Evolutionary conservation across 2,888 invertebrate species (phyloP), one percentile per base, ranked within the genome.

Genomic region (Mayetiola destructor): DNA sequence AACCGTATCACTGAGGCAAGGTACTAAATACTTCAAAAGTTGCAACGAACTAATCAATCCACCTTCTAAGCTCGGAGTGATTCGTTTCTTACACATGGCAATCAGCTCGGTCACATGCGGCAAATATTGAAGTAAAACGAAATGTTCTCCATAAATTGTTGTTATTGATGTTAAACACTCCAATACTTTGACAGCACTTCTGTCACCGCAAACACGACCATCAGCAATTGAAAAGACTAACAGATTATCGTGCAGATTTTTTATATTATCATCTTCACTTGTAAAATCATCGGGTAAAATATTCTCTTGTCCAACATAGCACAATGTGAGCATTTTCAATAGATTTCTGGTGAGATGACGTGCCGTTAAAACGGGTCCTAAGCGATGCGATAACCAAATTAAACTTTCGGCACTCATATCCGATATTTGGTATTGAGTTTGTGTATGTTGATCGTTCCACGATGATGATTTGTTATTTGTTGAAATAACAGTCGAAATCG

Each of bases 301-400:
- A 68, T 86, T 88, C 61, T 88, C 88, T 65, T 80, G 82, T 0
- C 88, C 91, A 21, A 90, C 83, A 68, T 94, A 97, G 71, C 96
- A 97, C 3, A 96, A 73, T 0, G 93, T 89, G 56, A 97, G 73
- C 89, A 97, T 94, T 66, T 94, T 82, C 12, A 97, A 75, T 61
- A 99, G 76, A 75, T 95, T 95, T 59, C 90, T 79, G 0, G 94
- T 88, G 29, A 97, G 77, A 73, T 90, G 86, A 63, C 89, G 82
- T 39, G 95, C 91, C 0, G 93, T 92, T 23, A 97, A 76, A 53
- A 96, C 90, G 0, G 97, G 96, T 0, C 97, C 97, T 18, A 97
- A 74, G 61, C 94, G 80, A 73, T 94, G 90, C 0, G 93, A 85
- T 59, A 97, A 68, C 95, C 96, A 96, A 60, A 91, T 82, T 1